Conservation (phyloP, 2,113 vertebrate species). For the Leucosticte australis region DNA sequence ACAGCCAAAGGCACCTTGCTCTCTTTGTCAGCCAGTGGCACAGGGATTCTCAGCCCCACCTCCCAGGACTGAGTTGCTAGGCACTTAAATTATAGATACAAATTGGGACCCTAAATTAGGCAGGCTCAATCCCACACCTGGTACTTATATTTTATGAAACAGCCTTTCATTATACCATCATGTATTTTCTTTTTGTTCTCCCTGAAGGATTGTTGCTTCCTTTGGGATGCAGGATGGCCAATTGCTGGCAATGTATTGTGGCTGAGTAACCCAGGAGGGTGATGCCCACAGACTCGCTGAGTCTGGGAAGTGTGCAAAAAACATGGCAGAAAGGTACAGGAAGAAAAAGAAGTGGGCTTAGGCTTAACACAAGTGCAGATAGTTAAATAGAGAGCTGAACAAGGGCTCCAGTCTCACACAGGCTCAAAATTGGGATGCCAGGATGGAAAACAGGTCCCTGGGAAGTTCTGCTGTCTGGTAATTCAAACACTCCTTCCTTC, state of each 20-base stretch:
- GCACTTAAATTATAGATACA: background rate
- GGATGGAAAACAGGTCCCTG: background rate
- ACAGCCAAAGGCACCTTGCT: background rate
- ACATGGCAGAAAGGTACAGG: accelerated
- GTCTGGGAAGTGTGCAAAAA: background rate
- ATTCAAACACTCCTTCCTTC: background rate
- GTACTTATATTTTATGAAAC: conserved; percentile 34
- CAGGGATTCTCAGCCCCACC: background rate
- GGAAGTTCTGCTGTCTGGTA: background rate
- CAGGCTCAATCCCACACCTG: conserved; percentile 33
- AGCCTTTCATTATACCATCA: background rate
- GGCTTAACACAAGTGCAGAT: background rate
- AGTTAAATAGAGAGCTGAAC: background rate
- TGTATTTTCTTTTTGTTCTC: background rate
- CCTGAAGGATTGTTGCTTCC: background rate
- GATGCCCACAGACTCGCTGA: background rate
- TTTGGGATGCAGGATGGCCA: background rate
- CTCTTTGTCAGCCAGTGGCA: background rate
- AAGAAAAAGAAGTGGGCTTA: background rate
- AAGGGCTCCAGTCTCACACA: background rate
- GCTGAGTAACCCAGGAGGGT: background rate
- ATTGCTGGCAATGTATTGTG: background rate
- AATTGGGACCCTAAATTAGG: conserved; percentile 22
- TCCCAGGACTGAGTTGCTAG: background rate
- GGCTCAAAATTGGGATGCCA: background rate